Percentiles rank a stretch among this genome's conserved stretches.
Conservation (phyloP, 2,113 vertebrate species). For the Polypterus senegalus region DNA sequence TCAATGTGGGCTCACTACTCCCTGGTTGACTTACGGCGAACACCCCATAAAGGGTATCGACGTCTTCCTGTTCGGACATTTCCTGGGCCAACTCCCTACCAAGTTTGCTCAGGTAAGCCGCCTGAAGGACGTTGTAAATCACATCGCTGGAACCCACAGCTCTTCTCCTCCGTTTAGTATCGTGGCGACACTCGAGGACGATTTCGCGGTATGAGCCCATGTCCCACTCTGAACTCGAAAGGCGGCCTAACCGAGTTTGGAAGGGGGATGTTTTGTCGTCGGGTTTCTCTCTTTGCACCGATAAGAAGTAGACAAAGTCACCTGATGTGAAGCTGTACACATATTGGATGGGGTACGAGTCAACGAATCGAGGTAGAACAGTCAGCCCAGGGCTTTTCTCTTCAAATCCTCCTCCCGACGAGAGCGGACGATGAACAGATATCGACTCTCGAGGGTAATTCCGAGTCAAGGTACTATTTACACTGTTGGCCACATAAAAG, state of each 20-base stretch:
- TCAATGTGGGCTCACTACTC: slow-evolving; percentile 23
- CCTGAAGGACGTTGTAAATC: slow-evolving; percentile 69
- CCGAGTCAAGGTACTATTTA: slow-evolving; percentile 55
- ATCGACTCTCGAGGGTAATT: slow-evolving; percentile 68
- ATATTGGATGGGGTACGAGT: slow-evolving; percentile 67
- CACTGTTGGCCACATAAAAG: slow-evolving; percentile 72
- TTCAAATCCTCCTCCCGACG: slow-evolving; percentile 65
- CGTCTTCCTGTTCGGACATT: slow-evolving; percentile 47
- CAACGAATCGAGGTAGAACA: slow-evolving; percentile 50
- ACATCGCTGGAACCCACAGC: slow-evolving; percentile 27
- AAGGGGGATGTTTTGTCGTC: slow-evolving; percentile 25
- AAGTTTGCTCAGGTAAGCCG: slow-evolving; percentile 61
- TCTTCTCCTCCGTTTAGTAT: slow-evolving; percentile 60
- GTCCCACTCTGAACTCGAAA: slow-evolving; percentile 53
- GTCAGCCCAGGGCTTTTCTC: slow-evolving; percentile 54
- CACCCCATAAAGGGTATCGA: slow-evolving; percentile 69
- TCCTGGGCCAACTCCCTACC: slow-evolving; percentile 62
- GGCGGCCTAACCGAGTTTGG: slow-evolving; percentile 67
- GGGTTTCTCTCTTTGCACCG: slow-evolving; percentile 56
- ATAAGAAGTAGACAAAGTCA: slow-evolving; percentile 78
- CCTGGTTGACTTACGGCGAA: slow-evolving; percentile 49
- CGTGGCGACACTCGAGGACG: slow-evolving; percentile 69
- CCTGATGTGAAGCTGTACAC: slow-evolving; percentile 64
- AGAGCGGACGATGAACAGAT: slow-evolving; percentile 67
- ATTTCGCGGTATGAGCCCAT: slow-evolving; percentile 72